Base-by-base conservation (phyloP, 2,113 vertebrate species). In the Antidorcas marsupialis region DNA sequence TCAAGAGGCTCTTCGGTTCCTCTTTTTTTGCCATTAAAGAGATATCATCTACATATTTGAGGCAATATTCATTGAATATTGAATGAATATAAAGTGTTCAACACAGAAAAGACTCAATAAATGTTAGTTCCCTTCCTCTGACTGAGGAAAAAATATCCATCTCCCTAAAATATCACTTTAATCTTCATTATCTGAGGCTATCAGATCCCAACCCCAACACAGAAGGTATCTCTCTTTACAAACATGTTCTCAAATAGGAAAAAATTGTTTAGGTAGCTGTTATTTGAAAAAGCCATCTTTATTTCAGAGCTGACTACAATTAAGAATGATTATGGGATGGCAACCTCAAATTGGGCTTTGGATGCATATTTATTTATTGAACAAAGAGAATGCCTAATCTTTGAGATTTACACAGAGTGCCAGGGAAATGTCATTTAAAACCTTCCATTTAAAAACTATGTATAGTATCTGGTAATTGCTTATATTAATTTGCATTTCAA, bases 401-500 rank as follows among this genome's bases (percentile, higher is more conserved):
- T 94, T 83, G 23, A 53, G 57, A 83, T 95, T 95, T 78, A 84
- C 30, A 95, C 45, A 88, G 50, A 92, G 57, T 95, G 64, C 88
- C 93, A 96, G 36, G 64, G 21, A 96, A 97, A 97, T 94, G 50
- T 91, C 67, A 97, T 86, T 97, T 97, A 95, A 97, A 97, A 60
- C 21, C n/a, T 97, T 92, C 92, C 50, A 91, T 97, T 94, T 97
- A 81, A 94, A 96, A 25, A 97, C 71, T 90, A 87, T 91, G 62
- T 74, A 91, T 86, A 95, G 36, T 94, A 79, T 96, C 91, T 97
- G 88, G 62, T 93, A 98, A 98, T 97, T 97, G 94, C 78, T 89
- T 93, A 16, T 78, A 47, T 95, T 96, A 96, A 97, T 97, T 98
- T 95, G 82, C 86, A 94, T 97, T 96, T 96, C 86, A 95, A 95